These are phyloP conservation scores for Papilio helenus DNA, from an alignment of 1,140 invertebrate species.

Conservation along the genomic window DNA sequence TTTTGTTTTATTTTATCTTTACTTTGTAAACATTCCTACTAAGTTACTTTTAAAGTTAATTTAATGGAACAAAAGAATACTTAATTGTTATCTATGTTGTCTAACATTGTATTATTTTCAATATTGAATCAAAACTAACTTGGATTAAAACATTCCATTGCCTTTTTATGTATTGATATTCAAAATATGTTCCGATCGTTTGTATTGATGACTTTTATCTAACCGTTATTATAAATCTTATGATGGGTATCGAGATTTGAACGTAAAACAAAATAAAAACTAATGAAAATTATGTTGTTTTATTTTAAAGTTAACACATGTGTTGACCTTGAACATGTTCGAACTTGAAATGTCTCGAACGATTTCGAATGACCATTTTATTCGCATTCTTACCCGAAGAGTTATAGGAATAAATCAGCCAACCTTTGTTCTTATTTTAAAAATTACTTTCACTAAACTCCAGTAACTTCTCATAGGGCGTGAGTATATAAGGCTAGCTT, in stretches of 20 bases:
- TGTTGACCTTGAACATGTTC: background rate
- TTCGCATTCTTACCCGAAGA: too few species aligned
- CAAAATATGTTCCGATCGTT: constrained; percentile 51
- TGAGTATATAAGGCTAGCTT: too few species aligned
- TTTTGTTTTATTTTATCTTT: background rate
- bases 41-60: background rate
- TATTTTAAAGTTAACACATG: constrained; percentile 33
- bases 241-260: constrained; percentile 75
- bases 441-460: too few species aligned
- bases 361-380: too few species aligned
- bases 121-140: background rate
- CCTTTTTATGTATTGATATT: constrained; percentile 39
- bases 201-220: constrained; percentile 68
- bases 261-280: constrained; percentile 75
- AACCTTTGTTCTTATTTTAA: too few species aligned
- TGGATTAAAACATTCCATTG: background rate
- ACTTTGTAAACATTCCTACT: constrained; percentile 3
- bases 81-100: background rate
- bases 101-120: background rate
- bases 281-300: constrained; percentile 56
- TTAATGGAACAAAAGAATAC: background rate
- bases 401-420: too few species aligned
- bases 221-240: constrained; percentile 78
- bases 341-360: too few species aligned
- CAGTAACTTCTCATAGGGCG: too few species aligned